These are phyloP conservation scores for Himalopsyche anomala DNA, from an alignment of 2,888 invertebrate species.

Conservation along the genomic window DNA sequence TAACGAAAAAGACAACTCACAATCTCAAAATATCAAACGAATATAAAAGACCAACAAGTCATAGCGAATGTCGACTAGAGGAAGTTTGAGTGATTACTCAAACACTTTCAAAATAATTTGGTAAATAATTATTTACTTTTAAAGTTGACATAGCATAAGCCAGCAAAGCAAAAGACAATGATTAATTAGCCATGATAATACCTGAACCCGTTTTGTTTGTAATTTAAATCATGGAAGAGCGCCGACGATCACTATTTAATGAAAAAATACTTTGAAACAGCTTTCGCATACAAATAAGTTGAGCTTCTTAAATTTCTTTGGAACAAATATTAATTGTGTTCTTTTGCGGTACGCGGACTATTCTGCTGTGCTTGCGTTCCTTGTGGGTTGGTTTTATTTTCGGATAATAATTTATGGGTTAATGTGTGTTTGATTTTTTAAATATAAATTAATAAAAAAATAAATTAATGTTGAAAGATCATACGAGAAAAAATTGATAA, in stretches of 20 bases:
- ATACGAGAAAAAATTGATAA: no score
- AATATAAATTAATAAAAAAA: no score
- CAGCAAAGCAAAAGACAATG: constrained; percentile 39
- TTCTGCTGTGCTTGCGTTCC: no score
- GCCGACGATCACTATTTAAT: constrained; percentile 14
- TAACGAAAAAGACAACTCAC: no score
- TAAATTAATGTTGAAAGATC: no score
- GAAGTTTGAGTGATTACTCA: constrained; percentile 51
- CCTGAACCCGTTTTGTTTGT: constrained; percentile 4
- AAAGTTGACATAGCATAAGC: constrained; percentile 55
- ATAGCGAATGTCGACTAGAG: neutral
- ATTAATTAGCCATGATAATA: constrained; percentile 51
- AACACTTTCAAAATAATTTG: constrained; percentile 57
- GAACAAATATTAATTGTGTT: neutral
- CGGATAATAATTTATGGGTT: no score
- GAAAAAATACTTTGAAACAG: constrained; percentile 21
- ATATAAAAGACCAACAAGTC: constrained; percentile 26
- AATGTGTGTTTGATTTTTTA: no score
- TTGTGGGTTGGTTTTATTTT: no score
- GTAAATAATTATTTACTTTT: constrained; percentile 54
- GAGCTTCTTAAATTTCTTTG: neutral
- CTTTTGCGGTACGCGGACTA: no score
- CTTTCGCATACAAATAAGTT: constrained; percentile 13
- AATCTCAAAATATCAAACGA: neutral
- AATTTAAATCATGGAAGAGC: constrained; percentile 29